Conservation (phyloP, 2,113 vertebrate genomes). For the Leptodactylus fuscus region DNA sequence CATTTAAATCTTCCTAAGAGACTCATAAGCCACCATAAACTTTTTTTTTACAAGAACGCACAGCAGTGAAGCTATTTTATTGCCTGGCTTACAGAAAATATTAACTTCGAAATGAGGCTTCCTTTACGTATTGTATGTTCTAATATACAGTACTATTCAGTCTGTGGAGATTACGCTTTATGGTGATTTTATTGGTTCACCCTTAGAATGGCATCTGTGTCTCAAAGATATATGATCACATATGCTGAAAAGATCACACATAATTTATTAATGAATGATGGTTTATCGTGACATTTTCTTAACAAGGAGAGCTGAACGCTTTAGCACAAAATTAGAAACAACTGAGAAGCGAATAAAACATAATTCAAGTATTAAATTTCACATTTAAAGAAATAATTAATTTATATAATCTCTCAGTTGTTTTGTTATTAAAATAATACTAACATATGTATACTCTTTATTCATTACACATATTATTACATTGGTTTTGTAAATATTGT, state of each 20-base stretch:
- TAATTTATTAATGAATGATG: neutral
- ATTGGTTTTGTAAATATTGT: no score
- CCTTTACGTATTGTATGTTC: neutral
- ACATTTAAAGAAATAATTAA: neutral
- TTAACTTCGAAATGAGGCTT: slow-evolving; percentile 40
- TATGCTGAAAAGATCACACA: neutral
- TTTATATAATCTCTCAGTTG: no score
- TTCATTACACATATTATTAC: no score
- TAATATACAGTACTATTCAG: neutral
- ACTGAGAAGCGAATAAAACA: neutral
- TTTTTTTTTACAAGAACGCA: slow-evolving; percentile 27
- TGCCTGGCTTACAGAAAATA: slow-evolving; percentile 39
- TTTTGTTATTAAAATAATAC: neutral
- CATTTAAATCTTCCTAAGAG: slow-evolving; percentile 42
- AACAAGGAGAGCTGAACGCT: neutral
- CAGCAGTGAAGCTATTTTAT: slow-evolving; percentile 36
- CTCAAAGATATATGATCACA: neutral
- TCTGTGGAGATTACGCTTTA: neutral
- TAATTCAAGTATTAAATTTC: neutral
- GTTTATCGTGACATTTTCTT: neutral
- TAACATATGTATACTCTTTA: no score
- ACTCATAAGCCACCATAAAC: slow-evolving; percentile 23
- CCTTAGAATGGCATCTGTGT: neutral
- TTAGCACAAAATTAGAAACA: neutral
- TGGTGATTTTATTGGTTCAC: slow-evolving; percentile 1